A percentile compares a stretch with the other conserved stretches of the same genome.
Conservation (phyloP, 2,888 invertebrate genomes). For the Myopa testacea region DNA sequence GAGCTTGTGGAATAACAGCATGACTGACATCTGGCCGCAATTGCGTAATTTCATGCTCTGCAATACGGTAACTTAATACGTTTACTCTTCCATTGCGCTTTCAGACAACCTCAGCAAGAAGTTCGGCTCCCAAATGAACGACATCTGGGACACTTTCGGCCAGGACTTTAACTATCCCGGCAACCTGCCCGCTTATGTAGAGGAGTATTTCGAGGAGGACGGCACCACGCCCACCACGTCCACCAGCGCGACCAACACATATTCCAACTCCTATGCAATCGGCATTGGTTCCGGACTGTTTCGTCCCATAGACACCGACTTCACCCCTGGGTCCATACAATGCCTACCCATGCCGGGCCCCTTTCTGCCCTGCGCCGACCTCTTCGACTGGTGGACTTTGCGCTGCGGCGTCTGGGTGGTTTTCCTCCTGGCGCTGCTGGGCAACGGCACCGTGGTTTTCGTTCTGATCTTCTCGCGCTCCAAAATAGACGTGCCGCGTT, state of each 20-base stretch:
- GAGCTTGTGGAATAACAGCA: slow-evolving; percentile 83
- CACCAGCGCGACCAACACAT: slow-evolving; percentile 44
- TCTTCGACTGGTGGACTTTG: slow-evolving; percentile 98
- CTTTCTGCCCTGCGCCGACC: slow-evolving; percentile 93
- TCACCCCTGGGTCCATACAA: slow-evolving; percentile 69
- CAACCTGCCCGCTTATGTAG: slow-evolving; percentile 77
- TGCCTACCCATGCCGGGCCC: slow-evolving; percentile 91
- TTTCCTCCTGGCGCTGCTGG: slow-evolving; percentile 93
- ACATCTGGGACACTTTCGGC: slow-evolving; percentile 78
- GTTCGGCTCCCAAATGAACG: slow-evolving; percentile 77
- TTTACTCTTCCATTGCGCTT: background rate
- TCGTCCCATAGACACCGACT: slow-evolving; percentile 61
- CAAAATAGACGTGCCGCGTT: slow-evolving; percentile 96
- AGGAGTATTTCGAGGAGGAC: slow-evolving; percentile 79
- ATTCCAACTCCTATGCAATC: slow-evolving; percentile 33
- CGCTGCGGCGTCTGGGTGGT: slow-evolving; percentile 98
- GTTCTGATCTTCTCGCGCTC: slow-evolving; percentile 90
- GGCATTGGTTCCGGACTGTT: slow-evolving; percentile 59
- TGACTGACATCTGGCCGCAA: slow-evolving; percentile 86
- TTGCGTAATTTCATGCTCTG: slow-evolving; percentile 73
- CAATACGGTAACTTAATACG: background rate
- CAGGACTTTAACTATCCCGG: slow-evolving; percentile 78
- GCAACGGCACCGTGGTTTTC: slow-evolving; percentile 95
- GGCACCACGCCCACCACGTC: slow-evolving; percentile 48
- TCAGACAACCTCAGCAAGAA: slow-evolving; percentile 80